These are phyloP conservation scores for Salticus scenicus DNA, from an alignment of 2,888 invertebrate species.

Conservation along the genomic window DNA sequence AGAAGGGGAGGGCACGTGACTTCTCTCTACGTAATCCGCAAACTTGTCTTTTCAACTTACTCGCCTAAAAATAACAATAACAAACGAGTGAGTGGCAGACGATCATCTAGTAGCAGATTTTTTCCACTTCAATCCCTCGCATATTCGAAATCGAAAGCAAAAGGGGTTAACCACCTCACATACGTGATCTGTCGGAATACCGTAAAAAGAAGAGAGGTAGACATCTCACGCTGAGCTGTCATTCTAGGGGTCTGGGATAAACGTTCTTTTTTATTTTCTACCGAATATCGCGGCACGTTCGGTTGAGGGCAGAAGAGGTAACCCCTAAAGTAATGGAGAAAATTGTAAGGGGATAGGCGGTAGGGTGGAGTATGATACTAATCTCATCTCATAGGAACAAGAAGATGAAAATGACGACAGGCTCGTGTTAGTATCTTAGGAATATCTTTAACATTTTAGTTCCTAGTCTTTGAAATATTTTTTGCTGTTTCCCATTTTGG, in stretches of 20 bases:
- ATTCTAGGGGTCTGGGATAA: not conserved
- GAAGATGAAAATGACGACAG: not conserved
- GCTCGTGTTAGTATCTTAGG: not conserved
- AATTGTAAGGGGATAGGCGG: not conserved
- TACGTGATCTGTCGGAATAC: constrained; percentile 11
- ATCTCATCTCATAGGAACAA: constrained; percentile 36
- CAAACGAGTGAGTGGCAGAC: not conserved
- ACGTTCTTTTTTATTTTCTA: not conserved
- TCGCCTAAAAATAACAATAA: no score
- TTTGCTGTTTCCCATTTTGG: no score
- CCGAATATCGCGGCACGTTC: constrained; percentile 12
- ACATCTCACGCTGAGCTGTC: constrained; percentile 44
- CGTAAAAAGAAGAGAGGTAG: not conserved
- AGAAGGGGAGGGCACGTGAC: no score
- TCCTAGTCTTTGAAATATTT: no score
- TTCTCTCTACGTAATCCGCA: no score
- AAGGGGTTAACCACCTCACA: not conserved
- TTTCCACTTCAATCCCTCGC: not conserved
- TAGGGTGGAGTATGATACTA: constrained; percentile 12
- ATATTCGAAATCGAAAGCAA: not conserved
- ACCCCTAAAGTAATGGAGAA: not conserved
- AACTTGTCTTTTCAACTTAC: no score
- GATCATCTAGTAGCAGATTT: not conserved
- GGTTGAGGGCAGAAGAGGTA: not conserved
- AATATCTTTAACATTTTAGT: no score